These are phyloP conservation scores for Synaphobranchus kaupii DNA, from an alignment of 2,797 vertebrate species.

Conservation along the genomic window DNA sequence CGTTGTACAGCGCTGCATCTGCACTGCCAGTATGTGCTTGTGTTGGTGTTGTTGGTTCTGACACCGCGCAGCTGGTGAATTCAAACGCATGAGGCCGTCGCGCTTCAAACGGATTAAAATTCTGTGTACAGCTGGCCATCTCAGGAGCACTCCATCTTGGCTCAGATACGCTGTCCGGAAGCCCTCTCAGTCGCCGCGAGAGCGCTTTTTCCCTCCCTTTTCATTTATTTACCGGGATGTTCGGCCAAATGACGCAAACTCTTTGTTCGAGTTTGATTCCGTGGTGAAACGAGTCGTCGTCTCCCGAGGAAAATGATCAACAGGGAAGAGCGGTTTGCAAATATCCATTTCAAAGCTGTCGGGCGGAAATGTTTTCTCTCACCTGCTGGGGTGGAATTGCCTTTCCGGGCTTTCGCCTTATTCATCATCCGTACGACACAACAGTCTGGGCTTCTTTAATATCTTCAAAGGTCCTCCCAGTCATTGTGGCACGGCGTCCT, in stretches of 20 bases:
- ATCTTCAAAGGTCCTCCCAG: conserved; percentile 23
- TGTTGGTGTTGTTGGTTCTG: background rate
- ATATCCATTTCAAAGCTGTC: conserved; percentile 38
- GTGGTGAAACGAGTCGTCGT: conserved; percentile 31
- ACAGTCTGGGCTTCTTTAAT: conserved; percentile 13
- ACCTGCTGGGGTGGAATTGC: conserved; percentile 20
- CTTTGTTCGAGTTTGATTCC: background rate
- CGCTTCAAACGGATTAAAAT: background rate
- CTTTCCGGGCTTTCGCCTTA: conserved; percentile 6
- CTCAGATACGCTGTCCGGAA: background rate
- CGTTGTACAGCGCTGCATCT: background rate
- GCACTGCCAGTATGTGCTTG: background rate
- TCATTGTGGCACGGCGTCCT: conserved; percentile 26
- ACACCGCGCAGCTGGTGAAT: background rate
- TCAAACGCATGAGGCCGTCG: background rate
- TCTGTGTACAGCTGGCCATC: background rate
- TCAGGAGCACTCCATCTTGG: background rate
- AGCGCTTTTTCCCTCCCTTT: background rate
- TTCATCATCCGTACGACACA: conserved; percentile 9
- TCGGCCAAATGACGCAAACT: background rate
- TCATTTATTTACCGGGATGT: conserved; percentile 30
- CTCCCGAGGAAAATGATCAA: conserved; percentile 20
- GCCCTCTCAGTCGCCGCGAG: background rate
- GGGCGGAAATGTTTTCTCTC: conserved; percentile 40
- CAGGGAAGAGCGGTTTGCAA: conserved; percentile 6